A percentile compares a stretch with the other conserved stretches of the same genome.
These are phyloP conservation scores for Spisula subtruncata DNA, from an alignment of 2,888 invertebrate genomes.

Conservation along the genomic window DNA sequence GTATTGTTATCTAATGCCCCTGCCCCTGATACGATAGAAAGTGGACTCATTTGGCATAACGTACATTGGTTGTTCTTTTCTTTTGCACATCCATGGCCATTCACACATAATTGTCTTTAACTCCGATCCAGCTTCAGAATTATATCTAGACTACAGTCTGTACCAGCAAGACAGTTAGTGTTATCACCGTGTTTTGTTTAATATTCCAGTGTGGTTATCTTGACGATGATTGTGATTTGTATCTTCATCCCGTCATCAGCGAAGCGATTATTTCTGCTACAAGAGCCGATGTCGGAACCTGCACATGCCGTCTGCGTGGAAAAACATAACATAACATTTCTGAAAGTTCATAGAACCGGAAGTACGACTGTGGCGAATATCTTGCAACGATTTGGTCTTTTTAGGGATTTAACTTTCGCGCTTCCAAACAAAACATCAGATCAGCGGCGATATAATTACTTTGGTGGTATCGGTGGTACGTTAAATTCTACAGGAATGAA, in stretches of 20 bases:
- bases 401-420: conserved; percentile 74
- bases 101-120: too few relatives aligned
- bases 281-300: not conserved
- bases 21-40: too few relatives aligned
- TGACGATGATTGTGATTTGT: not conserved
- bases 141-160: too few relatives aligned
- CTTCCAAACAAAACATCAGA: conserved; percentile 75
- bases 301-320: conserved; percentile 42
- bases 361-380: conserved; percentile 82
- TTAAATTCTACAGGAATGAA: conserved; percentile 48
- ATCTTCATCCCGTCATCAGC: not conserved
- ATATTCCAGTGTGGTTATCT: not conserved
- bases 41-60: too few relatives aligned
- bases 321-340: conserved; percentile 67
- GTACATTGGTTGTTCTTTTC: too few relatives aligned
- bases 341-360: conserved; percentile 83
- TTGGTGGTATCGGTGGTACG: conserved; percentile 70
- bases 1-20: too few relatives aligned
- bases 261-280: not conserved
- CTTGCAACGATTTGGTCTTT: conserved; percentile 76
- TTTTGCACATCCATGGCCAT: too few relatives aligned
- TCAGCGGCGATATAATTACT: conserved; percentile 70
- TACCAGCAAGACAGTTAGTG: too few relatives aligned
- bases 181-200: not conserved
- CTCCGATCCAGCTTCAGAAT: too few relatives aligned